phyloP scores from a whole-genome alignment of 2,113 vertebrate species.

The Ophiodon elongatus region DNA sequence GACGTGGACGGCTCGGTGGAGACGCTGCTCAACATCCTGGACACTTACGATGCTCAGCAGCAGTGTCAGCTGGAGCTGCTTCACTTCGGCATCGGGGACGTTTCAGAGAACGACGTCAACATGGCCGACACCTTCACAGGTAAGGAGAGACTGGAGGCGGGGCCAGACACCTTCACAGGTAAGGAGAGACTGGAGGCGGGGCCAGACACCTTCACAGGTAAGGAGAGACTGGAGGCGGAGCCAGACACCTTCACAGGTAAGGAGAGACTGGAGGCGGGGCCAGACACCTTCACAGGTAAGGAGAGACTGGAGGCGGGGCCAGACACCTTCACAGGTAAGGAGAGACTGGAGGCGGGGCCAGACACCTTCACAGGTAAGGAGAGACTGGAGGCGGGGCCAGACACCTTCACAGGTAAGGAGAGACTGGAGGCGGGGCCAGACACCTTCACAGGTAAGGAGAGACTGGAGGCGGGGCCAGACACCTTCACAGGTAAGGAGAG shows the following conservation, averaged over 20 bases:
- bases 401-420: slow-evolving; percentile 85
- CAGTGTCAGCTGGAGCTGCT: slow-evolving; percentile 91
- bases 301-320: neutral
- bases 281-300: slow-evolving; percentile 86
- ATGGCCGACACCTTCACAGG: slow-evolving; percentile 92
- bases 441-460: too few species aligned
- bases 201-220: slow-evolving; percentile 71
- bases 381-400: too few species aligned
- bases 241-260: too few species aligned
- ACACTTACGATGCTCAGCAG: slow-evolving; percentile 89
- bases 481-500: too few species aligned
- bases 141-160: neutral
- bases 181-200: too few species aligned
- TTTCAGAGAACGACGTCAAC: slow-evolving; percentile 92
- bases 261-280: too few species aligned
- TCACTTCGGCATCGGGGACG: slow-evolving; percentile 92
- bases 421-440: neutral
- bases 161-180: too few species aligned
- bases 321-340: too few species aligned
- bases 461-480: too few species aligned
- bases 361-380: too few species aligned
- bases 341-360: too few species aligned
- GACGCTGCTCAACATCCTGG: slow-evolving; percentile 90
- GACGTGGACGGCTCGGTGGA: slow-evolving; percentile 96
- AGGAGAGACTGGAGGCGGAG: neutral